A percentile compares a stretch with the other conserved stretches of the same genome.
Conservation (phyloP, 2,113 vertebrate genomes). For the Apodemus speciosus region DNA sequence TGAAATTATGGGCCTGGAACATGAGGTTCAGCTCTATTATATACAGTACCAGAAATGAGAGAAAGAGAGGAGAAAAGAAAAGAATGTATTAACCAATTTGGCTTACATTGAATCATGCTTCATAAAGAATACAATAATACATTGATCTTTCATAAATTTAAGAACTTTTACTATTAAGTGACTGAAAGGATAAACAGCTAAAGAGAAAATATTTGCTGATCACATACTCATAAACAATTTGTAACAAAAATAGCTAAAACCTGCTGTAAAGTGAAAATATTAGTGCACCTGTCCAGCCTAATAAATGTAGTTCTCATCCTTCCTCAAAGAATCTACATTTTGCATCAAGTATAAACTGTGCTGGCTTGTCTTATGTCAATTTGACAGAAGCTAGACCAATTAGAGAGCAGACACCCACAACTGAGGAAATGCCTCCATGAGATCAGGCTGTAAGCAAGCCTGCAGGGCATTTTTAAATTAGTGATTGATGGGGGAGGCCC, state of each 20-base stretch:
- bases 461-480: background rate
- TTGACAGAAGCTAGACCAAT: background rate
- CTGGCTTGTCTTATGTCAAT: background rate
- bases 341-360: too few species aligned
- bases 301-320: background rate
- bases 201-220: background rate
- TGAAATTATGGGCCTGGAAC: background rate
- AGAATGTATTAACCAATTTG: too few species aligned
- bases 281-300: background rate
- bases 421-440: background rate
- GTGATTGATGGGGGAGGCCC: background rate
- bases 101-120: background rate
- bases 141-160: background rate
- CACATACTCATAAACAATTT: background rate
- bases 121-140: background rate
- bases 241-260: background rate
- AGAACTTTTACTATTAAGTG: background rate
- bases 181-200: background rate
- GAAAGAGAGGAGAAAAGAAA: background rate
- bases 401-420: background rate
- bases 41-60: background rate
- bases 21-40: background rate
- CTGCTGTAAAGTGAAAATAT: background rate
- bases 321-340: background rate
- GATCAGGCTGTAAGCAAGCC: background rate